phyloP scores from a whole-genome alignment of 2,113 vertebrate genomes.

The Illadopsis cleaveri region DNA sequence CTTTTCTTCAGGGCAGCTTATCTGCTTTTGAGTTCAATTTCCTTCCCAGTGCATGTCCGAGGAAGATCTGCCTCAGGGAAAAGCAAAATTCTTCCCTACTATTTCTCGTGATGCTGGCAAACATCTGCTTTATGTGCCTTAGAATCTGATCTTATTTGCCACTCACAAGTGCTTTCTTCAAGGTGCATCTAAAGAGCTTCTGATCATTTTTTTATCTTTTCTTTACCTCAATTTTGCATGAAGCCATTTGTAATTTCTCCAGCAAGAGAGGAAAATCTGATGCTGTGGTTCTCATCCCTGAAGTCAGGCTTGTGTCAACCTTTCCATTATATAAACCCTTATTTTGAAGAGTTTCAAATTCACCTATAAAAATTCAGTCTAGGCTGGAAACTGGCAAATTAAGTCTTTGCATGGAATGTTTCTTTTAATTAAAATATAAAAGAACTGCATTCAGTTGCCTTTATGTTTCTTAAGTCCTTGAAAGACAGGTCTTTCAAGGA shows the following conservation, averaged over 20 bases:
- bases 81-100: background rate
- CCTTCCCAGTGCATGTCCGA: background rate
- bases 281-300: background rate
- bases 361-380: slow-evolving; percentile 30
- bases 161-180: background rate
- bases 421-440: slow-evolving; percentile 10
- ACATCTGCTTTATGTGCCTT: background rate
- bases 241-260: background rate
- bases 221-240: background rate
- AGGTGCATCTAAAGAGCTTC: background rate
- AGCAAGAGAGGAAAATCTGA: slow-evolving; percentile 26
- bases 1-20: background rate
- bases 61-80: background rate
- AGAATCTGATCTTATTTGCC: background rate
- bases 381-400: slow-evolving; percentile 22
- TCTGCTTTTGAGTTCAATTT: background rate
- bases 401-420: background rate
- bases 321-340: slow-evolving; percentile 61
- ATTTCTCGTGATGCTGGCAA: background rate
- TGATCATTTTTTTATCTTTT: background rate
- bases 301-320: slow-evolving; percentile 36
- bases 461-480: background rate
- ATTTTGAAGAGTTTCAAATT: slow-evolving; percentile 49
- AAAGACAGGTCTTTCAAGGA: background rate
- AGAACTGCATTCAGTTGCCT: background rate